Percentiles rank a stretch among this genome's conserved stretches.
Evolutionary conservation across 2,888 invertebrate genomes (phyloP).

Genomic region (Drosophila histrio): DNA sequence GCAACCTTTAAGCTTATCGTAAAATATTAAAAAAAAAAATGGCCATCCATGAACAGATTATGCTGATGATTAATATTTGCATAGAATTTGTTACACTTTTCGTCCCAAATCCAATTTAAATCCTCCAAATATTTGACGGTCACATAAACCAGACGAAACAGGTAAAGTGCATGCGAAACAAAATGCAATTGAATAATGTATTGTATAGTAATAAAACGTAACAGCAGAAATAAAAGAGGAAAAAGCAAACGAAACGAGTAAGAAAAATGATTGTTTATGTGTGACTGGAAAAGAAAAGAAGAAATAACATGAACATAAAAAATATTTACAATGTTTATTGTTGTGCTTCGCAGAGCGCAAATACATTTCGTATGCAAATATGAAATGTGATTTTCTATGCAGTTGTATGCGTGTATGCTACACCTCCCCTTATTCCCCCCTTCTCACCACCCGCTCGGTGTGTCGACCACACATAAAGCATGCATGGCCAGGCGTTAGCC

Average conservation of each 20-base stretch:
- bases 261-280: constrained; percentile 40
- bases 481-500: constrained; percentile 54
- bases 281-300: constrained; percentile 18
- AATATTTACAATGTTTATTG: constrained; percentile 79
- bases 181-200: constrained; percentile 67
- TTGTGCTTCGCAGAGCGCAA: constrained; percentile 77
- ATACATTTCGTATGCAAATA: constrained; percentile 78
- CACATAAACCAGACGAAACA: neutral
- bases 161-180: constrained; percentile 20
- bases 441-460: neutral
- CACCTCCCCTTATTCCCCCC: neutral
- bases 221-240: constrained; percentile 30
- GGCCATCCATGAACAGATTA: neutral
- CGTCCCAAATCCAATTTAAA: constrained; percentile 25
- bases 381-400: constrained; percentile 71
- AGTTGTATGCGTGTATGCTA: constrained; percentile 27
- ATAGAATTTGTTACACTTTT: constrained; percentile 8
- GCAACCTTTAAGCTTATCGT: too few relatives aligned
- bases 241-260: constrained; percentile 25
- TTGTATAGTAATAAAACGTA: constrained; percentile 69
- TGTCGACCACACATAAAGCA: constrained; percentile 50
- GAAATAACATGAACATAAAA: constrained; percentile 40
- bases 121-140: constrained; percentile 22
- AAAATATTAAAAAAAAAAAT: neutral
- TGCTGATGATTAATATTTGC: neutral